These are phyloP conservation scores for Darevskia nairensis DNA, from an alignment of 2,797 vertebrate genomes.

Conservation along the genomic window DNA sequence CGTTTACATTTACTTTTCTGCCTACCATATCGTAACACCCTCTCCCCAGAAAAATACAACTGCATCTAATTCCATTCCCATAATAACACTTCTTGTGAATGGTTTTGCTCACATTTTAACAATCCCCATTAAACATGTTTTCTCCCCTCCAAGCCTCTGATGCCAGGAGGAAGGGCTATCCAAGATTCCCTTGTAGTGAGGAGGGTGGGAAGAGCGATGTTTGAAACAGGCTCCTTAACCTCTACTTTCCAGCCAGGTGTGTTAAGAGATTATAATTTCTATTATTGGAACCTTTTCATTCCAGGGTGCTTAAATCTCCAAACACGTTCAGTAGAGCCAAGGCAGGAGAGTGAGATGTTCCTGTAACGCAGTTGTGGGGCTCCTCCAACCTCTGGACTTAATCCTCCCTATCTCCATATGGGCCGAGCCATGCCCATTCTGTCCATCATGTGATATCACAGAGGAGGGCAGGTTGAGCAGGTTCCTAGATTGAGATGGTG, in stretches of 20 bases:
- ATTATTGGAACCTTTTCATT: neutral
- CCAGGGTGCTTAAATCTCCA: neutral
- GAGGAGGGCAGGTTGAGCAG: no score
- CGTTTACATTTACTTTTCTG: neutral
- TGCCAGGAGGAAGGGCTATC: neutral
- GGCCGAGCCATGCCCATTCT: neutral
- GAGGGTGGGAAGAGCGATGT: neutral
- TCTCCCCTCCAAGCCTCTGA: neutral
- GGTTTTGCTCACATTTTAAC: neutral
- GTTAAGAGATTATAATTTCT: neutral
- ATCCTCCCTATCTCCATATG: no score
- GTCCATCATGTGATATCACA: no score
- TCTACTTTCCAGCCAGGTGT: neutral
- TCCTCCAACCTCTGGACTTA: neutral
- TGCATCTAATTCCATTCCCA: neutral
- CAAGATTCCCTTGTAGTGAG: neutral
- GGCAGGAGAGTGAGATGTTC: neutral
- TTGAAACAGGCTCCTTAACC: neutral
- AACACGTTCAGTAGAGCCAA: no score
- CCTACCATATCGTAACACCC: fast-evolving
- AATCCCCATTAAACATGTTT: neutral
- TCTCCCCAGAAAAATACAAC: no score
- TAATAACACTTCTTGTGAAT: neutral
- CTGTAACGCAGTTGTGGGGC: neutral
- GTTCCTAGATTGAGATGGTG: no score